Conservation (phyloP, 2,113 vertebrate species). For the Antechinus stuartii region DNA sequence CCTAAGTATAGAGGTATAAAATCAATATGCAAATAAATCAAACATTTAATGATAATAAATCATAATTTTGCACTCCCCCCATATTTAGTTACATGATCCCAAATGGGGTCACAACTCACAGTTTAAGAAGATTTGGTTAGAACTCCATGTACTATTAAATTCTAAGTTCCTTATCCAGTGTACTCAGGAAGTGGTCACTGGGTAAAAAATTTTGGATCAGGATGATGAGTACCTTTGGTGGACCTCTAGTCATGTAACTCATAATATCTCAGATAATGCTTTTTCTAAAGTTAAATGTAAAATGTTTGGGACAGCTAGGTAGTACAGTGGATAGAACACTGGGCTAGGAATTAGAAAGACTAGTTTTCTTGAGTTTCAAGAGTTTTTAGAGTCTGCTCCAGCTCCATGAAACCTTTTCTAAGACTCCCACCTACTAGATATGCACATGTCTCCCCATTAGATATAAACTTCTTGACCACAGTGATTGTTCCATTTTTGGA, state of each 20-base stretch:
- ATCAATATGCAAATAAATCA: too few relatives aligned
- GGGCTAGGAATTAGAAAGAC: neutral
- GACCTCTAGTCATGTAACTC: neutral
- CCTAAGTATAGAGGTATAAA: too few relatives aligned
- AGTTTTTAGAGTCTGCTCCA: neutral
- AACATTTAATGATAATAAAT: too few relatives aligned
- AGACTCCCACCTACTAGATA: neutral
- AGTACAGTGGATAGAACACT: neutral
- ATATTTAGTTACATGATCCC: too few relatives aligned
- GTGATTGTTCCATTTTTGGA: neutral
- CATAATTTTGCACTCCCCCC: too few relatives aligned
- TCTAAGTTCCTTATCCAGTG: neutral
- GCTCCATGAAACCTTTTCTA: neutral
- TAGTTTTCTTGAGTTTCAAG: neutral
- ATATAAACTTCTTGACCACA: neutral
- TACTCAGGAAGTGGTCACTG: neutral
- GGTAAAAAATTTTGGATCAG: neutral
- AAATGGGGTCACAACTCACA: too few relatives aligned
- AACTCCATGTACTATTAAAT: neutral
- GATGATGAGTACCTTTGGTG: neutral
- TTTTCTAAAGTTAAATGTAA: neutral
- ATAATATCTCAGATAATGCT: neutral
- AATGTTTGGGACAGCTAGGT: neutral
- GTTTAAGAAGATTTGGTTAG: too few relatives aligned
- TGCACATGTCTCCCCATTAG: neutral